phyloP scores from a whole-genome alignment of 2,113 vertebrate species.

The Illadopsis cleaveri region DNA sequence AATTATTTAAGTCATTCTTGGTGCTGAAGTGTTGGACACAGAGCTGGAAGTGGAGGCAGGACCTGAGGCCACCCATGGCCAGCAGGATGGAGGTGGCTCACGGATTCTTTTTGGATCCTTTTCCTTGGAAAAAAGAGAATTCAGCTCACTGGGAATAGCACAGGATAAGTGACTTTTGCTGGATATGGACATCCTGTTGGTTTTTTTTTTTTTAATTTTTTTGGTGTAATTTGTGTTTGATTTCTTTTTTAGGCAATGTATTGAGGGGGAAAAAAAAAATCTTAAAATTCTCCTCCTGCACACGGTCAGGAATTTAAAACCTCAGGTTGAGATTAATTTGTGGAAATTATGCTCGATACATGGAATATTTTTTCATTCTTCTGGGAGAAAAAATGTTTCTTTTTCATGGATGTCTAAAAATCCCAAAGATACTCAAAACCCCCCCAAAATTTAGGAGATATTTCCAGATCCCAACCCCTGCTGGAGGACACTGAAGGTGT shows the following conservation, averaged over 20 bases:
- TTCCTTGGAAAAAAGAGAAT: background rate
- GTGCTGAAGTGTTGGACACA: rapidly evolving
- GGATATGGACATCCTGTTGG: background rate
- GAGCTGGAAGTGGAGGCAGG: background rate
- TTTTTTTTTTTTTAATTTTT: too few relatives aligned
- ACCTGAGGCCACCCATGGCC: rapidly evolving
- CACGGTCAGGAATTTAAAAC: too few relatives aligned
- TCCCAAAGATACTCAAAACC: rapidly evolving
- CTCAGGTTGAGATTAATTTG: too few relatives aligned
- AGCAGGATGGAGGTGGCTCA: background rate
- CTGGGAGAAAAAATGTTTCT: rapidly evolving
- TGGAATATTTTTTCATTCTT: rapidly evolving
- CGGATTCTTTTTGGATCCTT: background rate
- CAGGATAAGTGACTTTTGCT: background rate
- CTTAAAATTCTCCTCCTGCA: too few relatives aligned
- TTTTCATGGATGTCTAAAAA: background rate
- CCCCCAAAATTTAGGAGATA: rapidly evolving
- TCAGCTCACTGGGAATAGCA: rapidly evolving
- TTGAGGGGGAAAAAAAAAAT: too few relatives aligned
- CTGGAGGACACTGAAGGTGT: rapidly evolving
- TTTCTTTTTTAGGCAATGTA: too few relatives aligned
- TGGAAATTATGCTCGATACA: rapidly evolving
- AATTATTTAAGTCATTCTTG: rapidly evolving
- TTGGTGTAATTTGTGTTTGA: too few relatives aligned
- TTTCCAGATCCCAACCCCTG: background rate